These are phyloP conservation scores for Anastrepha obliqua DNA, from an alignment of 1,140 invertebrate genomes.

Conservation along the genomic window DNA sequence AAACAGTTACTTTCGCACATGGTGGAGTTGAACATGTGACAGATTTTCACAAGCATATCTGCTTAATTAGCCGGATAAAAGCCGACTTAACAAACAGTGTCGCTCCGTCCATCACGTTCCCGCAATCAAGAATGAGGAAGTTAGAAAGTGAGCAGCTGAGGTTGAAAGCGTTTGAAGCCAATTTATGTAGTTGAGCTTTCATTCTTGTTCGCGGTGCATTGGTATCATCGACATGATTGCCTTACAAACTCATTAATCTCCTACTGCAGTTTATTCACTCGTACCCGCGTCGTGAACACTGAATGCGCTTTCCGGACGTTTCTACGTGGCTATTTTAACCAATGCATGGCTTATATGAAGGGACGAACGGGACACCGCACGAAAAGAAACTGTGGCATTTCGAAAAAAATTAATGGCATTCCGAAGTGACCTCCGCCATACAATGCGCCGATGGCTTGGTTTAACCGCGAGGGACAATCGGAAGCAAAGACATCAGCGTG, in stretches of 20 bases:
- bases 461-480: not conserved
- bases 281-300: not conserved
- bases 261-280: not conserved
- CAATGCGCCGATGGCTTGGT: not conserved
- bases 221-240: not conserved
- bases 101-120: not conserved
- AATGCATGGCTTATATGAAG: not conserved
- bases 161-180: not conserved
- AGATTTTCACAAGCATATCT: constrained; percentile 15
- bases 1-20: not conserved
- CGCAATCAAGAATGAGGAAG: not conserved
- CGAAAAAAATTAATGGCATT: not conserved
- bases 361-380: not conserved
- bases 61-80: constrained; percentile 35
- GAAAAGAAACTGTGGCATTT: not conserved
- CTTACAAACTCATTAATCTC: not conserved
- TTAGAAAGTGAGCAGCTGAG: not conserved
- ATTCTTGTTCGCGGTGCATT: not conserved
- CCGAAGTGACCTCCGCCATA: not conserved
- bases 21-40: not conserved
- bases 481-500: not conserved
- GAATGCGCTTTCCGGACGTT: not conserved
- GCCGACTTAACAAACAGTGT: constrained; percentile 10
- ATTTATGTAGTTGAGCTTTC: constrained; percentile 4
- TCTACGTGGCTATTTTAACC: not conserved